Evolutionary conservation across 1,140 invertebrate species (phyloP).

Genomic region (Coptotermes formosanus): DNA sequence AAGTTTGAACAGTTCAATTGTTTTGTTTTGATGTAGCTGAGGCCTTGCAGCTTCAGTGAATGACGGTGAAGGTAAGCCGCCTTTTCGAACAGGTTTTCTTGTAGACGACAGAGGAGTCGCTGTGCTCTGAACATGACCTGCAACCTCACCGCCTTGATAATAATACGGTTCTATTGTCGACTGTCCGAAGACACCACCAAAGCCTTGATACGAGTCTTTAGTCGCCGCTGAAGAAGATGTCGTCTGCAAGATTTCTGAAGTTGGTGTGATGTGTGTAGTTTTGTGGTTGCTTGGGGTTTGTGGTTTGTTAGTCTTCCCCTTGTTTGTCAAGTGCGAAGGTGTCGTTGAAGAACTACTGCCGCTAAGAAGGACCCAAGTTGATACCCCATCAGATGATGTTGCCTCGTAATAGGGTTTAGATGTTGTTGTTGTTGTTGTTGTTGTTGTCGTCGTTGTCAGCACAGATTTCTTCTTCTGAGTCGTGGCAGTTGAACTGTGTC

Average conservation of each 20-base stretch:
- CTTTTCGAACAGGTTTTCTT: constrained; percentile 29
- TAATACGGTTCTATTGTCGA: not conserved
- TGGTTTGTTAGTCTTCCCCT: constrained; percentile 41
- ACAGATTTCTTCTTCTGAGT: not conserved
- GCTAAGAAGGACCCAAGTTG: constrained; percentile 48
- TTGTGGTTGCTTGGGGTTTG: constrained; percentile 32
- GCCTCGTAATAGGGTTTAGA: constrained; percentile 44
- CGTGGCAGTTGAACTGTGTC: constrained; percentile 46
- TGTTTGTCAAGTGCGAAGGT: constrained; percentile 39
- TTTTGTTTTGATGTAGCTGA: not conserved
- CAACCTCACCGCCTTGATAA: too few species aligned
- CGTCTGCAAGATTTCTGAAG: constrained; percentile 35
- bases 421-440: not conserved
- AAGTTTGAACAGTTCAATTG: not conserved
- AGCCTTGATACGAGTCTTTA: not conserved
- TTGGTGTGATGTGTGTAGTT: not conserved
- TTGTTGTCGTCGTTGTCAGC: not conserved
- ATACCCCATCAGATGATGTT: constrained; percentile 64
- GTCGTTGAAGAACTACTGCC: constrained; percentile 47
- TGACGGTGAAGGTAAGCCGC: not conserved
- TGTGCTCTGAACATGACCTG: not conserved
- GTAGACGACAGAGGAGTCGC: not conserved
- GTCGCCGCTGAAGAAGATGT: not conserved
- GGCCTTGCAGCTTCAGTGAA: too few species aligned
- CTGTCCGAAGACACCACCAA: not conserved